These are phyloP conservation scores for Aythya baeri DNA, from an alignment of 2,113 vertebrate species.

Conservation along the genomic window DNA sequence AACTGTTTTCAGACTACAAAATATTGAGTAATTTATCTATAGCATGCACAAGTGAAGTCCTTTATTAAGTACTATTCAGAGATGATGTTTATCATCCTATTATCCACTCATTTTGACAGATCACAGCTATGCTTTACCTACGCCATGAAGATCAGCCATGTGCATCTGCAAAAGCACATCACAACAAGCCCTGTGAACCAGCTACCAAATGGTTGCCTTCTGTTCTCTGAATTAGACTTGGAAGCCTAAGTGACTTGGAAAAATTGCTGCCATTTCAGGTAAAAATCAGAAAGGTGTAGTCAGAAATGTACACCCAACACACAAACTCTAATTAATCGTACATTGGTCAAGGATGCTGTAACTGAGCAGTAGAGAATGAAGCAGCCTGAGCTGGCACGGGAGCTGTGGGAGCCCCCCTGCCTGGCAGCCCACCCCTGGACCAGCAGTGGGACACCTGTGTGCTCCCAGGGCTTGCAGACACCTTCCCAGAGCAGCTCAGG, in stretches of 20 bases:
- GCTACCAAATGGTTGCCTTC: neutral
- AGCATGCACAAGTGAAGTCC: neutral
- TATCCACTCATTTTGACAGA: neutral
- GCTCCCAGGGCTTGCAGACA: neutral
- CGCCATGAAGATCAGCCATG: neutral
- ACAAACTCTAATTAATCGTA: neutral
- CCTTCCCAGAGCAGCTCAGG: neutral
- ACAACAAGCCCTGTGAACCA: neutral
- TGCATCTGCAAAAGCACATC: neutral
- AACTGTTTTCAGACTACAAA: neutral
- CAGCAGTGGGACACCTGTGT: rapidly evolving
- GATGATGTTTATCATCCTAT: neutral
- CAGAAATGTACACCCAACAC: neutral
- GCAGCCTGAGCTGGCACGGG: neutral
- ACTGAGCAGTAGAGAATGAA: neutral
- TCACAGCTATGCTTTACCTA: rapidly evolving
- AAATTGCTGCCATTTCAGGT: neutral
- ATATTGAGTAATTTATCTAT: neutral
- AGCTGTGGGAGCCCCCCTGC: rapidly evolving
- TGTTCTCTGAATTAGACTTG: neutral
- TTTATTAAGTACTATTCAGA: neutral
- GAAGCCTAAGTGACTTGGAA: neutral
- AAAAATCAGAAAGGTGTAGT: neutral
- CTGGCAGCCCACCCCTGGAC: neutral
- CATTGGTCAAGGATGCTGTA: neutral